Conservation (phyloP, 2,113 vertebrate genomes). For the Stigmatopora argus region DNA sequence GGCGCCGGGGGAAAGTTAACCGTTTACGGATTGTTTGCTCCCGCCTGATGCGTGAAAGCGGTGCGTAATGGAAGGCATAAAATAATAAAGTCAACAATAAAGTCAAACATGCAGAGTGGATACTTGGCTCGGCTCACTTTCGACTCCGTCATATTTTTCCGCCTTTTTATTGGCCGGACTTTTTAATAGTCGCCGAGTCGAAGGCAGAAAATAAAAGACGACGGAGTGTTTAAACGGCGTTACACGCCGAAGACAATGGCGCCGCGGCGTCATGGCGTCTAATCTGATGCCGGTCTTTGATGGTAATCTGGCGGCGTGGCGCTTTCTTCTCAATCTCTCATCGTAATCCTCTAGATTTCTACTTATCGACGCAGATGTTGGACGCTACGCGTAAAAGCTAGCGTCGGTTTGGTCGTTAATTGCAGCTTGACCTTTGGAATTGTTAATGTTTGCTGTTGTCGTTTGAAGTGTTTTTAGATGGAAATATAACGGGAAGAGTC, state of each 20-base stretch:
- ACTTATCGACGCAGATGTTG: background rate
- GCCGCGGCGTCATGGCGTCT: background rate
- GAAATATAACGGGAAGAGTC: too few species aligned
- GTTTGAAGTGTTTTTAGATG: background rate
- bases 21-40: slow-evolving; percentile 1
- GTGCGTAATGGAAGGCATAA: background rate
- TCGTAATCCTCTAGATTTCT: background rate
- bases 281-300: slow-evolving; percentile 2
- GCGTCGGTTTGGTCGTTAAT: background rate
- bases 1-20: background rate
- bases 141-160: slow-evolving; percentile 1
- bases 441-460: background rate
- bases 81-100: slow-evolving; percentile 4
- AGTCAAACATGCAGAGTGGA: slow-evolving; percentile 11
- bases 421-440: background rate
- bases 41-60: slow-evolving; percentile 3
- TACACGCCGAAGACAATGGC: background rate
- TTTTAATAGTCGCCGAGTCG: background rate
- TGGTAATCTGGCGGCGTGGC: background rate
- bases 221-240: background rate
- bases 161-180: background rate
- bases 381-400: background rate
- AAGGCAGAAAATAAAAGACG: background rate
- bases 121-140: slow-evolving; percentile 1
- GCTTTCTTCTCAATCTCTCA: background rate